Evolutionary conservation across 2,113 vertebrate genomes (phyloP).

Genomic region (zebrafish (Danio rerio)): DNA sequence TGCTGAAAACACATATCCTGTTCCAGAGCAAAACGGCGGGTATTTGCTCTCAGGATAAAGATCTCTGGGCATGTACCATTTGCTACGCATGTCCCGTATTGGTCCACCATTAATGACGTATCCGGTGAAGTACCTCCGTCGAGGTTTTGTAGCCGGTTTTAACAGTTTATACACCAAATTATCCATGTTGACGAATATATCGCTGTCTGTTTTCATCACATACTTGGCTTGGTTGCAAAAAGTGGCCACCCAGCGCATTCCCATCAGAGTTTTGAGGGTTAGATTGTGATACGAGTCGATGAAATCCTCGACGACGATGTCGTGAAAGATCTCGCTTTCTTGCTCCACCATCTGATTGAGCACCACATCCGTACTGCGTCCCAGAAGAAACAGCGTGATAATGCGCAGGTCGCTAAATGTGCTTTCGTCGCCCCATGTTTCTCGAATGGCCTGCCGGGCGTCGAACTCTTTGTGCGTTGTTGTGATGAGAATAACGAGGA

Average conservation of each 20-base stretch:
- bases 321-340: slow-evolving; percentile 98
- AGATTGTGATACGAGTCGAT: slow-evolving; percentile 98
- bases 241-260: slow-evolving; percentile 96
- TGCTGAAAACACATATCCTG: slow-evolving; percentile 96
- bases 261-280: slow-evolving; percentile 97
- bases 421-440: slow-evolving; percentile 98
- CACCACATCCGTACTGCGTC: slow-evolving; percentile 86
- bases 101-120: slow-evolving; percentile 97
- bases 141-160: slow-evolving; percentile 94
- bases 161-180: slow-evolving; percentile 97
- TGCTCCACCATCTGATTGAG: slow-evolving; percentile 99
- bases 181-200: slow-evolving; percentile 99
- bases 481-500: slow-evolving; percentile 97
- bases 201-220: slow-evolving; percentile 98
- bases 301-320: slow-evolving; percentile 97
- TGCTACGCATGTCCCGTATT: slow-evolving; percentile 96
- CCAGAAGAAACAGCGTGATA: slow-evolving; percentile 92
- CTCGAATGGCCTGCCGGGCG: slow-evolving; percentile 94
- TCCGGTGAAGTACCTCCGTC: slow-evolving; percentile 94
- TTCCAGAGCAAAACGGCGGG: slow-evolving; percentile 97
- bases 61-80: slow-evolving; percentile 99
- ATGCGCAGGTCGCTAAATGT: slow-evolving; percentile 90
- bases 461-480: slow-evolving; percentile 98
- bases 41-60: slow-evolving; percentile 97
- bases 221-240: slow-evolving; percentile 98